Conservation (phyloP, 2,888 invertebrate species). For the Oxyteleia sp. region DNA sequence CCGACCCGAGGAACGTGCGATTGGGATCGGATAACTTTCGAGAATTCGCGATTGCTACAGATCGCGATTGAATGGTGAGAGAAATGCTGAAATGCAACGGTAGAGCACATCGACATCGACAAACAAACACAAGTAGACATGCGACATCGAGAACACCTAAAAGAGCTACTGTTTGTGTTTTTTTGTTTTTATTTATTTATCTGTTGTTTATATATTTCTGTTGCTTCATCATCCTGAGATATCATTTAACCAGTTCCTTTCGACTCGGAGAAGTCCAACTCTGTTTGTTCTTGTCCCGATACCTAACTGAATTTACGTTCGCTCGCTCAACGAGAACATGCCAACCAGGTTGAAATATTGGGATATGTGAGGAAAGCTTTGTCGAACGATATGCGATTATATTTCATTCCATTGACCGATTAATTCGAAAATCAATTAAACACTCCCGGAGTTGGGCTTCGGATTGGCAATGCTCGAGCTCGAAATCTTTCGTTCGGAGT, state of each 20-base stretch:
- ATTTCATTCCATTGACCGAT: slow-evolving; percentile 14
- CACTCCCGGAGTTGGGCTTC: not conserved
- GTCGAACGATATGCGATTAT: slow-evolving; percentile 28
- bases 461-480: slow-evolving; percentile 14
- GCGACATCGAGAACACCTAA: slow-evolving; percentile 80
- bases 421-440: slow-evolving; percentile 42
- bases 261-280: slow-evolving; percentile 21
- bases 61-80: slow-evolving; percentile 72
- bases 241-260: slow-evolving; percentile 23
- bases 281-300: not conserved
- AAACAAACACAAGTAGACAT: slow-evolving; percentile 81
- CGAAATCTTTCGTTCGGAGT: slow-evolving; percentile 34
- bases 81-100: slow-evolving; percentile 74
- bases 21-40: slow-evolving; percentile 81
- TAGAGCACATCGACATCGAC: slow-evolving; percentile 80
- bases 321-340: slow-evolving; percentile 43
- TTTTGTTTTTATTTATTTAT: slow-evolving; percentile 44
- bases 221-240: slow-evolving; percentile 21
- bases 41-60: slow-evolving; percentile 77
- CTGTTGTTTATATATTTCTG: slow-evolving; percentile 45
- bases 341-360: slow-evolving; percentile 35
- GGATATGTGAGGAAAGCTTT: slow-evolving; percentile 36
- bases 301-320: not conserved
- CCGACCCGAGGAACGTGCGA: slow-evolving; percentile 70
- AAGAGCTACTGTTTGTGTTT: slow-evolving; percentile 76